Evolutionary conservation across 2,888 invertebrate genomes (phyloP).

Genomic region (Oscheius myriophilus): DNA sequence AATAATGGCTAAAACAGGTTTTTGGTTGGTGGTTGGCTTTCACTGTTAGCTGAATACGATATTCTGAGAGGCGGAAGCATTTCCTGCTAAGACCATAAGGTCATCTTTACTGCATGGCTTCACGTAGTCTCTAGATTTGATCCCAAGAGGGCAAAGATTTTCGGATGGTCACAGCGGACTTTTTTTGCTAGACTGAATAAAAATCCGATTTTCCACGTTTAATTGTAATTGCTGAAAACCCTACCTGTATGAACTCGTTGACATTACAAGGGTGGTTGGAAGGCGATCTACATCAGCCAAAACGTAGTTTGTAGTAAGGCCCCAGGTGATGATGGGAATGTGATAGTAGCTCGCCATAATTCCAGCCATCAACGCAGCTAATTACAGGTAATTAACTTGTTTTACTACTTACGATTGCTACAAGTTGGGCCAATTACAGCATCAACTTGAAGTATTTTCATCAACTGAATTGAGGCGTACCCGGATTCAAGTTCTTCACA

Average conservation of each 20-base stretch:
- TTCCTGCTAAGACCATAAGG: not conserved
- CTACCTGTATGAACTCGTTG: conserved; percentile 23
- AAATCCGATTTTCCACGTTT: too few relatives aligned
- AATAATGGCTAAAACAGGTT: too few relatives aligned
- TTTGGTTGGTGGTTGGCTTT: too few relatives aligned
- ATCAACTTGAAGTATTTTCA: conserved; percentile 44
- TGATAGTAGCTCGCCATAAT: conserved; percentile 50
- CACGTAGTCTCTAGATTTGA: too few relatives aligned
- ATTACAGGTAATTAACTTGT: not conserved
- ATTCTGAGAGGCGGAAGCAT: too few relatives aligned
- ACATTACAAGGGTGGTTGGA: conserved; percentile 45
- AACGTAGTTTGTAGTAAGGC: conserved; percentile 41
- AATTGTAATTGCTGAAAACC: too few relatives aligned
- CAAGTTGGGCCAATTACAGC: conserved; percentile 62
- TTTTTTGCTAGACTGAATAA: too few relatives aligned
- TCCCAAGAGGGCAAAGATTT: too few relatives aligned
- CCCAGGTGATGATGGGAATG: conserved; percentile 54
- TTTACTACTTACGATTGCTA: conserved; percentile 43
- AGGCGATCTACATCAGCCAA: conserved; percentile 43
- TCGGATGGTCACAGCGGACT: not conserved
- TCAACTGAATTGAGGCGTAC: conserved; percentile 43
- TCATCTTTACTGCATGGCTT: not conserved
- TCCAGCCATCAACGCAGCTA: conserved; percentile 49
- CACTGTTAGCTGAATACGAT: too few relatives aligned
- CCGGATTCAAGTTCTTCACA: conserved; percentile 53